These are phyloP conservation scores for Paralvinella palmiformis DNA, from an alignment of 1,140 invertebrate genomes.

Conservation along the genomic window DNA sequence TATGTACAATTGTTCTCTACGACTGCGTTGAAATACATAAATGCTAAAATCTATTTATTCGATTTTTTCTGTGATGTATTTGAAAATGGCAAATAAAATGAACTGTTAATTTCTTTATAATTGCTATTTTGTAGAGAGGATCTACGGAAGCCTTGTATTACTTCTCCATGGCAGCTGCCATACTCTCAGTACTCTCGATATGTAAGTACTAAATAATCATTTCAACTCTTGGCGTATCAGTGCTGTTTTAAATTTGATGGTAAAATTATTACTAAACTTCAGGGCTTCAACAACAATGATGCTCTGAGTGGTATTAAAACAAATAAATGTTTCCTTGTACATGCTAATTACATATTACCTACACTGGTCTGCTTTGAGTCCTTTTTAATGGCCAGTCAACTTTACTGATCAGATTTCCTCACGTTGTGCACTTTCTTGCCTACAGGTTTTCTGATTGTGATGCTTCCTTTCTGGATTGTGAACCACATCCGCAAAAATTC, in stretches of 20 bases:
- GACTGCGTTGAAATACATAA: neutral
- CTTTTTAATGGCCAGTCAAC: neutral
- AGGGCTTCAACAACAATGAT: neutral
- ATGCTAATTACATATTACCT: neutral
- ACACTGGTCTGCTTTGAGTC: neutral
- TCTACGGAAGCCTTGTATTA: constrained; percentile 29
- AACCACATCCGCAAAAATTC: constrained; percentile 23
- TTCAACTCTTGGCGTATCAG: neutral
- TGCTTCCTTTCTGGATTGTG: constrained; percentile 37
- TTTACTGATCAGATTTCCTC: neutral
- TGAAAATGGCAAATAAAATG: neutral
- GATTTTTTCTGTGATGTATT: neutral
- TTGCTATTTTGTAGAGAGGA: constrained; percentile 23
- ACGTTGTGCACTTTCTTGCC: constrained; percentile 11
- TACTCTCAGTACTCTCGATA: constrained; percentile 19
- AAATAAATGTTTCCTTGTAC: neutral
- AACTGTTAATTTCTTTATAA: neutral
- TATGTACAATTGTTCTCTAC: constrained; percentile 23
- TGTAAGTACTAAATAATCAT: constrained; percentile 22
- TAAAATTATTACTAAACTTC: neutral
- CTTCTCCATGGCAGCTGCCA: constrained; percentile 24
- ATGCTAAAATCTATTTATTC: neutral
- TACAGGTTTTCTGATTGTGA: constrained; percentile 32
- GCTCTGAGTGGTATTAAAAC: neutral
- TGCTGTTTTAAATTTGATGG: neutral